These are phyloP conservation scores for Heptranchias perlo DNA, from an alignment of 2,113 vertebrate genomes.

Conservation along the genomic window DNA sequence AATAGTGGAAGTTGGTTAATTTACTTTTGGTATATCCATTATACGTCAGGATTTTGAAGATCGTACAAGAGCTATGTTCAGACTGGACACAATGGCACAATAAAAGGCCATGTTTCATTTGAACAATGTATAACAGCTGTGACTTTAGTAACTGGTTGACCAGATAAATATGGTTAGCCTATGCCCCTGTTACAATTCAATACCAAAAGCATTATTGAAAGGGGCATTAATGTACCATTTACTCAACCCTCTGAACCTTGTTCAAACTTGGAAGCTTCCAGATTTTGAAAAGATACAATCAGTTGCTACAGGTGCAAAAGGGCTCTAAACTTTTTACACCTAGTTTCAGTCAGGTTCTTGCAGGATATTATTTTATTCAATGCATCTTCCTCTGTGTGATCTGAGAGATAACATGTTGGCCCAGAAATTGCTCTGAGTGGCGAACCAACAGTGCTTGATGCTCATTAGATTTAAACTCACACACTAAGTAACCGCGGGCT, in stretches of 20 bases:
- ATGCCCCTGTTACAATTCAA: background rate
- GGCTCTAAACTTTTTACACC: background rate
- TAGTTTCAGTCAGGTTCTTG: background rate
- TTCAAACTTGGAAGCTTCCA: background rate
- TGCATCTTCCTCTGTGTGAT: background rate
- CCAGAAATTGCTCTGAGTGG: too few species aligned
- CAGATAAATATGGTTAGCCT: background rate
- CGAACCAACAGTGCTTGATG: too few species aligned
- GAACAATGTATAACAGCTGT: background rate
- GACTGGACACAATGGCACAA: background rate
- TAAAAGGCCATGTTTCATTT: background rate
- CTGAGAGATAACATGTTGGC: background rate
- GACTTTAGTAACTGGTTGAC: background rate
- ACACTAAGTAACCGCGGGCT: too few species aligned
- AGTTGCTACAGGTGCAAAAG: background rate
- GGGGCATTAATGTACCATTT: background rate
- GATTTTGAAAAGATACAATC: background rate
- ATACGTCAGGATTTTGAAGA: background rate
- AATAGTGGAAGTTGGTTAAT: background rate
- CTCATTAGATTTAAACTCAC: too few species aligned
- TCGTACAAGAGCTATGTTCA: background rate
- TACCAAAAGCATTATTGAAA: background rate
- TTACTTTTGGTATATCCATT: background rate
- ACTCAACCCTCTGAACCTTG: background rate
- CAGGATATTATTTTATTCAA: background rate